phyloP scores from a whole-genome alignment of 1,140 invertebrate genomes.

The Melitaea cinxia region DNA sequence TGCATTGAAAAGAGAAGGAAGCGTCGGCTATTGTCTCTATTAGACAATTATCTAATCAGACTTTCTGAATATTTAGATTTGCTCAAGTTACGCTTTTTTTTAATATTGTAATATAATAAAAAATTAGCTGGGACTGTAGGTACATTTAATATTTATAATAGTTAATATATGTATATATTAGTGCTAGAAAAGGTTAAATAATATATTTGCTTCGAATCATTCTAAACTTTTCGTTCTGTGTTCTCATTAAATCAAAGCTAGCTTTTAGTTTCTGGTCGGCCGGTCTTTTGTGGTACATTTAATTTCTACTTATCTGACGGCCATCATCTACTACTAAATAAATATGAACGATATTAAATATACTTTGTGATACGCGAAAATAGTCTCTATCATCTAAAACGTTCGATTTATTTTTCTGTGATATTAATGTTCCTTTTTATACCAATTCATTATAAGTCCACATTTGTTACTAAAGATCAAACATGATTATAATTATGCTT shows the following conservation, averaged over 20 bases:
- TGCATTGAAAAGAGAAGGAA: too few species aligned
- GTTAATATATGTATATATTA: too few species aligned
- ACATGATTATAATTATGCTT: conserved; percentile 14
- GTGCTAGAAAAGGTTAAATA: too few species aligned
- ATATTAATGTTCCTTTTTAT: background rate
- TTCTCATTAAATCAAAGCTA: background rate
- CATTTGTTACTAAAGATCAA: conserved; percentile 16
- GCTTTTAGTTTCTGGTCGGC: background rate
- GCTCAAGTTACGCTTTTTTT: too few species aligned
- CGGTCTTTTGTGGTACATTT: conserved; percentile 8
- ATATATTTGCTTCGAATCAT: too few species aligned
- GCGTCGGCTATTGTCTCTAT: too few species aligned
- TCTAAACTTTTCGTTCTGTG: too few species aligned
- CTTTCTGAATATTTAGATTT: too few species aligned
- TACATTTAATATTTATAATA: too few species aligned
- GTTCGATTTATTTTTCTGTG: background rate
- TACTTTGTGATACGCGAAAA: background rate
- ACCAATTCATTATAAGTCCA: conserved; percentile 12
- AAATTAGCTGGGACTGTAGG: too few species aligned
- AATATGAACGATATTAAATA: conserved; percentile 14
- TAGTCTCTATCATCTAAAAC: background rate
- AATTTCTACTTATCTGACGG: conserved; percentile 11
- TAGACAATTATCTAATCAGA: too few species aligned
- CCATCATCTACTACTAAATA: conserved; percentile 12
- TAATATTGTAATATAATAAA: too few species aligned